Evolutionary conservation across 2,888 invertebrate species (phyloP).

Genomic region (Cybosia mesomella): DNA sequence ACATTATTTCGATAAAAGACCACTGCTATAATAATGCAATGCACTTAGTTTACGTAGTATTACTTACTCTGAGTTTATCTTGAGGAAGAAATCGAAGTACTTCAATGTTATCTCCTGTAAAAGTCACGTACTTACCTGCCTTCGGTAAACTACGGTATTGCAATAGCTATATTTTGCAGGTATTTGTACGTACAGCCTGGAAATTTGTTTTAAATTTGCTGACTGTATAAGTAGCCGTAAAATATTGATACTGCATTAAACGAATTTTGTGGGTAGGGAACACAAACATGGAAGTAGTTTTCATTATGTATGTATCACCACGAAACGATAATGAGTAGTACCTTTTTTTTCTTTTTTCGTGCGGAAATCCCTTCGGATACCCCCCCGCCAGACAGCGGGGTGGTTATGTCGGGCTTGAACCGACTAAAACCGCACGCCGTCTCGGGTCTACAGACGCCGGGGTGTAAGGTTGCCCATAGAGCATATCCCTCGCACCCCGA

Average conservation of each 20-base stretch:
- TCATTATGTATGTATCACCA: no score
- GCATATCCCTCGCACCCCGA: no score
- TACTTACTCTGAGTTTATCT: no score
- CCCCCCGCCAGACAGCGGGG: no score
- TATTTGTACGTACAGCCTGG: conserved; percentile 42
- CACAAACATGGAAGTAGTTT: neutral
- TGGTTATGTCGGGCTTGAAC: no score
- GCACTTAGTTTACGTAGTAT: neutral
- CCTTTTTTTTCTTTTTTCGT: no score
- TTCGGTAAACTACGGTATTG: neutral
- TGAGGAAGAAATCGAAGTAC: neutral
- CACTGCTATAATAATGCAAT: neutral
- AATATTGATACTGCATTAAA: neutral
- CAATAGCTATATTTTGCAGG: conserved; percentile 26
- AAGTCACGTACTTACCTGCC: no score
- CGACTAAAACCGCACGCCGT: no score
- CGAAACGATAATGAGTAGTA: neutral
- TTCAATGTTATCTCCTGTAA: neutral
- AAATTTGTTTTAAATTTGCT: conserved; percentile 72
- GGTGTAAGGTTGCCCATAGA: no score
- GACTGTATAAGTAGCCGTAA: conserved; percentile 23
- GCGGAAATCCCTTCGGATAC: no score
- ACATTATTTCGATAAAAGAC: no score
- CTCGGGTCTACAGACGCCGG: no score
- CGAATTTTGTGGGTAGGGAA: neutral